Percentiles rank a stretch among this genome's conserved stretches.
These are phyloP conservation scores for Tursiops truncatus DNA, from an alignment of 2,113 vertebrate genomes.

Conservation along the genomic window DNA sequence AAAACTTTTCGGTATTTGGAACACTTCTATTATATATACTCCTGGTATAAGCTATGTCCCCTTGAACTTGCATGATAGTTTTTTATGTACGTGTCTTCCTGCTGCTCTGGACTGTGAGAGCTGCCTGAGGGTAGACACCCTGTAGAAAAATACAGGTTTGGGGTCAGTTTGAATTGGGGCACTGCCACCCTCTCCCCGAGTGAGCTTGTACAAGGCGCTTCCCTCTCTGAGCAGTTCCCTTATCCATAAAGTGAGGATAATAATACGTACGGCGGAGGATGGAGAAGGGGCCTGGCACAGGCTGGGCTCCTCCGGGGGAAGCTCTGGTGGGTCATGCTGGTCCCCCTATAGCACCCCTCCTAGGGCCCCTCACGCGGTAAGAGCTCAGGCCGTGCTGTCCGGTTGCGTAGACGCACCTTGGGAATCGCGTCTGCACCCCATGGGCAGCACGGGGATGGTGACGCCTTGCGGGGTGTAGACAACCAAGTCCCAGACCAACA, in stretches of 20 bases:
- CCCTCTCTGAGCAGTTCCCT: background rate
- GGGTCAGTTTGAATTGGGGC: background rate
- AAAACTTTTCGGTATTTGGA: background rate
- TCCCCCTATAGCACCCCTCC: background rate
- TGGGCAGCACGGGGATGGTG: background rate
- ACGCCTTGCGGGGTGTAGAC: background rate
- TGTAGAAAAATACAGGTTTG: background rate
- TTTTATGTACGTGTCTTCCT: background rate
- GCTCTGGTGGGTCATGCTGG: background rate
- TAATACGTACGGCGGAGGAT: fast-evolving
- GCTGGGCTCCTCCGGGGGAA: too few species aligned
- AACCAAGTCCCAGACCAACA: fast-evolving
- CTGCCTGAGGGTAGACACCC: background rate
- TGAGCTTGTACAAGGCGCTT: fast-evolving
- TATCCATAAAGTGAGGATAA: background rate
- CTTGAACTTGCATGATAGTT: background rate
- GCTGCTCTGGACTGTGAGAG: background rate
- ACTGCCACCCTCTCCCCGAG: background rate
- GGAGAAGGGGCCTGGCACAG: background rate
- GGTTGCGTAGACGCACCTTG: fast-evolving
- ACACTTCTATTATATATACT: background rate
- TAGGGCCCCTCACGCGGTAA: too few species aligned
- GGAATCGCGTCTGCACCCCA: fast-evolving
- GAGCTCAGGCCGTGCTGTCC: background rate
- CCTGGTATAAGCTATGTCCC: background rate